These are phyloP conservation scores for Nycticryphes semicollaris DNA, from an alignment of 2,113 vertebrate genomes.

Conservation along the genomic window DNA sequence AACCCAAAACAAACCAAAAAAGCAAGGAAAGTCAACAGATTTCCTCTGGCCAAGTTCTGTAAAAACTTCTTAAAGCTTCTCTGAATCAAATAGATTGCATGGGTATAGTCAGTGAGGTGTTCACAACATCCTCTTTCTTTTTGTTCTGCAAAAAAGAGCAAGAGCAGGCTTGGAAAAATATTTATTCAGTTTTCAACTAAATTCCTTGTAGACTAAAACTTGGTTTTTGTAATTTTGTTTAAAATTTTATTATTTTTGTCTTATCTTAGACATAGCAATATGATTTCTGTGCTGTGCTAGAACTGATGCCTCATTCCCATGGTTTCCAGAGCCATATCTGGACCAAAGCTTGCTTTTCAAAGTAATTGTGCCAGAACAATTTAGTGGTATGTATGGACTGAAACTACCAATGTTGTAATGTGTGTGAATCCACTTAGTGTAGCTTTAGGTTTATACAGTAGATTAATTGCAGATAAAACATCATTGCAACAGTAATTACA, in stretches of 20 bases:
- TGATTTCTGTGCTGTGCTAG: background rate
- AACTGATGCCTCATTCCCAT: background rate
- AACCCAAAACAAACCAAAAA: background rate
- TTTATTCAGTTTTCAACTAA: background rate
- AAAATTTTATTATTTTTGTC: background rate
- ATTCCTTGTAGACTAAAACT: background rate
- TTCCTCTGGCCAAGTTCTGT: background rate
- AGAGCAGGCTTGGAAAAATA: background rate
- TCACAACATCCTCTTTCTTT: background rate
- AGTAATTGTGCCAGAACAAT: background rate
- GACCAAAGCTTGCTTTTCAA: background rate
- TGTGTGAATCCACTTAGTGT: background rate
- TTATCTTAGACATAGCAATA: background rate
- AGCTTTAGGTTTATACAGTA: background rate
- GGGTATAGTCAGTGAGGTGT: background rate
- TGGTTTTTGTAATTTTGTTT: background rate
- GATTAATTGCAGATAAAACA: background rate
- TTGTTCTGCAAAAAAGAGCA: background rate
- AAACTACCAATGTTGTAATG: background rate
- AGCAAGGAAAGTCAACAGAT: background rate
- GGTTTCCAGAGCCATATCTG: background rate
- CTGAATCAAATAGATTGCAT: background rate
- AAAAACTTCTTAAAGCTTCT: background rate
- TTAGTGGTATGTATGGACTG: background rate
- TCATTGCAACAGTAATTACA: background rate